Evolutionary conservation across 35 echinoderm and acorn worm species (phyloP).

Genomic region (Patiria miniata): DNA sequence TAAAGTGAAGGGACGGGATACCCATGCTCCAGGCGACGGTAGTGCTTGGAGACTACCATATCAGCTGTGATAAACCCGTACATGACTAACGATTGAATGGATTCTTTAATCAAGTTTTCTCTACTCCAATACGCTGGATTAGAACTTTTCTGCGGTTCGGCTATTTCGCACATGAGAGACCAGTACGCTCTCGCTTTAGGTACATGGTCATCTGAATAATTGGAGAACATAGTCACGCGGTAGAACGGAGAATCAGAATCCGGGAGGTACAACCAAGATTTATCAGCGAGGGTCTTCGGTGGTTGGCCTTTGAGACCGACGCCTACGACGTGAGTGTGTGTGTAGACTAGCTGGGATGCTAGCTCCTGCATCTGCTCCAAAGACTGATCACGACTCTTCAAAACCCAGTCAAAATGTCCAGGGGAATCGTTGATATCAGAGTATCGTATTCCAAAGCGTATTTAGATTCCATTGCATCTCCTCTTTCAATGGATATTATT

Average conservation of each 20-base stretch:
- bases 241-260: no score
- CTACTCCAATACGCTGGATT: no score
- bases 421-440: not conserved
- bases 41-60: conserved; percentile 41
- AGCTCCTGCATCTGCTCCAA: not conserved
- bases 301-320: conserved; percentile 38
- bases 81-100: not conserved
- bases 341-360: conserved; percentile 28
- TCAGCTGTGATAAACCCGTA: conserved; percentile 37
- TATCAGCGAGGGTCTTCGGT: conserved; percentile 15
- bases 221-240: no score
- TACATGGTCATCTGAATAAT: no score
- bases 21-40: conserved; percentile 43
- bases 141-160: no score
- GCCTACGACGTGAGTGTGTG: conserved; percentile 49
- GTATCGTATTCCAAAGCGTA: not conserved
- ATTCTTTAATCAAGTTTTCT: no score
- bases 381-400: not conserved
- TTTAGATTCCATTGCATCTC: no score
- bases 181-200: no score
- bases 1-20: conserved; percentile 38
- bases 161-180: no score
- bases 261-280: conserved; percentile 51
- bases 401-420: not conserved
- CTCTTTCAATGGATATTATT: no score